Conservation (phyloP, 2,888 invertebrate genomes). For the Itoplectis maculator region DNA sequence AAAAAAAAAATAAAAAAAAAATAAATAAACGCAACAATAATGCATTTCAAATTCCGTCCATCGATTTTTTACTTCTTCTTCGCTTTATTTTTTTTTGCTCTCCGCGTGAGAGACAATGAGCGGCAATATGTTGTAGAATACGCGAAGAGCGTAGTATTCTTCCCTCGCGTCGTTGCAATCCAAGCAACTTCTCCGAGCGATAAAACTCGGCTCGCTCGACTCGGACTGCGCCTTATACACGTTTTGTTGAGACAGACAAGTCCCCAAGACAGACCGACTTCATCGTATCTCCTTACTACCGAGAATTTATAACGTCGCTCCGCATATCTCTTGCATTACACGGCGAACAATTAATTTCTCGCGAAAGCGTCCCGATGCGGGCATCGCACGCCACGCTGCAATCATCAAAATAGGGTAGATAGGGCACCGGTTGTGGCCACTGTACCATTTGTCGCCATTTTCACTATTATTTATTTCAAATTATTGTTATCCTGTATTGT, state of each 20-base stretch:
- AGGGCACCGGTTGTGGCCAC: no score
- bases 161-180: constrained; percentile 66
- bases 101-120: no score
- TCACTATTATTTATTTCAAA: no score
- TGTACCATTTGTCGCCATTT: no score
- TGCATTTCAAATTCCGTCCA: neutral
- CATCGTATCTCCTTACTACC: constrained; percentile 51
- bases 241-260: constrained; percentile 76
- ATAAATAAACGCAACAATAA: neutral
- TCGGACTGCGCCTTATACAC: neutral
- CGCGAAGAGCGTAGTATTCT: neutral
- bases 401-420: neutral
- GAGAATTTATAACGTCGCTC: constrained; percentile 1
- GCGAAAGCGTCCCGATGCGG: neutral
- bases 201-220: constrained; percentile 72
- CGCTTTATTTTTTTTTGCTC: no score
- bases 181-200: constrained; percentile 76
- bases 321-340: neutral
- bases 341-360: constrained; percentile 31
- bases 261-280: constrained; percentile 22
- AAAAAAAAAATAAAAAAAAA: no score
- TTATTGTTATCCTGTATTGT: no score
- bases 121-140: neutral
- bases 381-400: neutral
- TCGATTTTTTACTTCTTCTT: neutral